Percentiles rank a stretch among this genome's conserved stretches.
phyloP scores from a whole-genome alignment of 2,797 vertebrate species.

The Phaenicophaeus curvirostris region DNA sequence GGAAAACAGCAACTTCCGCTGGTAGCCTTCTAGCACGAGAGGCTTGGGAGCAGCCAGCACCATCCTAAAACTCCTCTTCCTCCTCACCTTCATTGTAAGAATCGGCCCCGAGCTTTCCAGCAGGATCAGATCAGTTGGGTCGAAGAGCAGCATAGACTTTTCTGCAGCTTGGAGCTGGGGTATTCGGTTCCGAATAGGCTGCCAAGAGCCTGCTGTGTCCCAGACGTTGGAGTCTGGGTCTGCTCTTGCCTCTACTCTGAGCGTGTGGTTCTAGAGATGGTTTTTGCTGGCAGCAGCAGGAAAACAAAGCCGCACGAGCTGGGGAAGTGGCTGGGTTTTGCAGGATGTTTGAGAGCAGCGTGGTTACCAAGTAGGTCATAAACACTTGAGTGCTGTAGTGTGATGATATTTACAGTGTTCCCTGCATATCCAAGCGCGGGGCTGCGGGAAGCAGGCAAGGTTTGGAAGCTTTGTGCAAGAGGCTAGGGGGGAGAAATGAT shows the following conservation, averaged over 20 bases:
- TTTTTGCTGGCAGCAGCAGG: background rate
- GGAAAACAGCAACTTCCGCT: background rate
- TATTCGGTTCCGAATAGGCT: background rate
- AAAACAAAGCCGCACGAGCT: background rate
- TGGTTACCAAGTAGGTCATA: conserved; percentile 31
- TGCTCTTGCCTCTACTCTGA: background rate
- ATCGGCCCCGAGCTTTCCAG: background rate
- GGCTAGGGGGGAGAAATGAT: background rate
- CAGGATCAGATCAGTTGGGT: accelerated
- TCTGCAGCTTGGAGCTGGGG: background rate
- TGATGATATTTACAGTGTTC: background rate
- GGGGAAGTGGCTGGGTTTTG: background rate
- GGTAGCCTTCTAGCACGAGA: background rate
- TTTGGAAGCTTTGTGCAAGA: background rate
- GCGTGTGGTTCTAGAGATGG: background rate
- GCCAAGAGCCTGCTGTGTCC: background rate
- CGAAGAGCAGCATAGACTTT: background rate
- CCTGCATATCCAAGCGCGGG: accelerated
- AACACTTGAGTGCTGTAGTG: background rate
- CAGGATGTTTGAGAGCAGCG: background rate
- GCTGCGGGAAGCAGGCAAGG: background rate
- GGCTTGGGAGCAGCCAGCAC: background rate
- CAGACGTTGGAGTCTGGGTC: background rate
- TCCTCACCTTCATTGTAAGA: background rate
- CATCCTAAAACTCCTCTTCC: background rate